phyloP scores from a whole-genome alignment of 2,888 invertebrate species.

The Cerastis rubricosa region DNA sequence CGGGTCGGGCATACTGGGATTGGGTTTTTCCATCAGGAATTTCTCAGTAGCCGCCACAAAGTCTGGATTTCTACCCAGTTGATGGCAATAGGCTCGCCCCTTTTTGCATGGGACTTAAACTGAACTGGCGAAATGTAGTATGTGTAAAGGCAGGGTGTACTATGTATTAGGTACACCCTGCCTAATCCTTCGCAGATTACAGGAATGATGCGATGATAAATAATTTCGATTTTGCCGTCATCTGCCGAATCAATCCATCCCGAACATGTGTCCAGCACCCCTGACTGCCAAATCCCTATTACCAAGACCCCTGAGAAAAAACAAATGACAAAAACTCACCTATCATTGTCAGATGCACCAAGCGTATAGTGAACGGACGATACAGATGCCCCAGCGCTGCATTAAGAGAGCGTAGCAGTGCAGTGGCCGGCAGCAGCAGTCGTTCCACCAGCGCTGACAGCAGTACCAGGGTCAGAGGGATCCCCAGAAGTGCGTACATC shows the following conservation, averaged over 20 bases:
- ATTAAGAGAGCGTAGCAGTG: slow-evolving; percentile 93
- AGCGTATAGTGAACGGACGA: slow-evolving; percentile 94
- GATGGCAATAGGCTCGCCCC: too few species aligned
- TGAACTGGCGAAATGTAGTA: too few species aligned
- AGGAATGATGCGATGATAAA: too few species aligned
- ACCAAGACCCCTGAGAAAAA: background rate
- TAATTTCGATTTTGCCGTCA: background rate
- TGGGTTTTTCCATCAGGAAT: too few species aligned
- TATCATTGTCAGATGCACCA: slow-evolving; percentile 94
- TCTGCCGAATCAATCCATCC: background rate
- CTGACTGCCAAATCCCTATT: background rate
- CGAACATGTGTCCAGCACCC: background rate
- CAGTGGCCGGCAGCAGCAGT: slow-evolving; percentile 93
- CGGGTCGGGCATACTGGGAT: too few species aligned
- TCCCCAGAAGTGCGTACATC: slow-evolving; percentile 95
- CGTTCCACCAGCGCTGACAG: slow-evolving; percentile 96
- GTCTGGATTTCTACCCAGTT: too few species aligned
- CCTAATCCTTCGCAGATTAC: too few species aligned
- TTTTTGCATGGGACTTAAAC: too few species aligned
- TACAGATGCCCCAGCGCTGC: slow-evolving; percentile 93
- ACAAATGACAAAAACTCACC: slow-evolving; percentile 80
- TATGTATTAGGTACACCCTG: too few species aligned
- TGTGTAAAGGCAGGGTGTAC: too few species aligned
- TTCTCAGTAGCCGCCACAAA: too few species aligned
- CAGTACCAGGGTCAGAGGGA: slow-evolving; percentile 96